phyloP scores from a whole-genome alignment of 1,140 invertebrate species.

The Hormaphis cornu region DNA sequence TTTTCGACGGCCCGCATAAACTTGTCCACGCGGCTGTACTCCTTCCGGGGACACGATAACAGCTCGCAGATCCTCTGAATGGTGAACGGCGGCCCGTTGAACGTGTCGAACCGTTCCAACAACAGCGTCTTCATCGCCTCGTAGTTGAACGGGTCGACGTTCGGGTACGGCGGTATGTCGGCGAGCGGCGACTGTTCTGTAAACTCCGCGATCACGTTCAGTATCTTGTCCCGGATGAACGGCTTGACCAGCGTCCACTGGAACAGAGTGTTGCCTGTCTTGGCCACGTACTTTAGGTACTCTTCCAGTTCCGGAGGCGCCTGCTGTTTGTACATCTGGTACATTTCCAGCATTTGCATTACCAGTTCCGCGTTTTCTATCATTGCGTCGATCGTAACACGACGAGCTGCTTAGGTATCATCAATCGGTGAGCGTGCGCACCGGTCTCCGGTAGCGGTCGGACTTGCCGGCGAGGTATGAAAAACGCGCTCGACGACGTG shows the following conservation, averaged over 20 bases:
- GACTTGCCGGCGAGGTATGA: no score
- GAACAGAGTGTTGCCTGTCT: conserved; percentile 87
- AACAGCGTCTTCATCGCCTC: conserved; percentile 78
- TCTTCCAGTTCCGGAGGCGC: conserved; percentile 85
- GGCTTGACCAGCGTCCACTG: conserved; percentile 82
- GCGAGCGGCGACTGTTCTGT: conserved; percentile 65
- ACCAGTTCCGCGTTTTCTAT: conserved; percentile 83
- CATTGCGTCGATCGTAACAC: conserved; percentile 31
- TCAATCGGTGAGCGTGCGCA: no score
- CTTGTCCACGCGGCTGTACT: conserved; percentile 92
- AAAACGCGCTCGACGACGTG: no score
- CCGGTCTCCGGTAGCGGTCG: no score
- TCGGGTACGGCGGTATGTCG: conserved; percentile 68
- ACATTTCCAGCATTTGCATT: conserved; percentile 70
- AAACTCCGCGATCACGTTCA: conserved; percentile 77
- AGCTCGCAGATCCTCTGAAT: conserved; percentile 92
- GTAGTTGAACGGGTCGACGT: conserved; percentile 84
- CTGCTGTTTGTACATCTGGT: conserved; percentile 68
- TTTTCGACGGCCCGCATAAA: conserved; percentile 91
- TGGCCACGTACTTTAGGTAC: conserved; percentile 80
- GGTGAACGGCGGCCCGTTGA: conserved; percentile 86
- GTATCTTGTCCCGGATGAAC: conserved; percentile 76
- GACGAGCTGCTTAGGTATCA: not conserved
- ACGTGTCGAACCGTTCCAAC: conserved; percentile 71
- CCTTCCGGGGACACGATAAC: conserved; percentile 77